These are phyloP conservation scores for Helarctos malayanus DNA, from an alignment of 2,797 vertebrate species.

Conservation along the genomic window DNA sequence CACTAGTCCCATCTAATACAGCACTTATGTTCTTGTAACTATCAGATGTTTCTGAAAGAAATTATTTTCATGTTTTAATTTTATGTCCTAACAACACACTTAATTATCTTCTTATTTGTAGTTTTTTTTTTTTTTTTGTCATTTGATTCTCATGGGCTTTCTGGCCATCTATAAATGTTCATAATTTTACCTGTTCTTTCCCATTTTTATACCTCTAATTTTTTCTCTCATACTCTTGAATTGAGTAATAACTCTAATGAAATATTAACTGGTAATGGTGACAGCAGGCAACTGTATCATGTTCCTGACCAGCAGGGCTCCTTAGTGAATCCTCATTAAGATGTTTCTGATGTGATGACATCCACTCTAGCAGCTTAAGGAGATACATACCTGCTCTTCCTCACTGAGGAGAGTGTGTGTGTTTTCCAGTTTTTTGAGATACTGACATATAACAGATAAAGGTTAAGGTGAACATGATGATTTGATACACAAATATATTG, in stretches of 20 bases:
- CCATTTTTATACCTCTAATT: neutral
- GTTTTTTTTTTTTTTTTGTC: neutral
- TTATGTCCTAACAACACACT: neutral
- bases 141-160: slow-evolving; percentile 7
- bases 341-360: neutral
- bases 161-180: neutral
- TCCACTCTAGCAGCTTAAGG: neutral
- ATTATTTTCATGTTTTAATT: neutral
- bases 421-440: neutral
- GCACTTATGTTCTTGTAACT: neutral
- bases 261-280: neutral
- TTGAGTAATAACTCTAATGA: neutral
- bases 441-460: neutral
- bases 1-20: neutral
- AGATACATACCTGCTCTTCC: neutral
- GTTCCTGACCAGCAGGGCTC: neutral
- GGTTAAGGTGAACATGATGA: neutral
- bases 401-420: neutral
- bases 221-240: neutral
- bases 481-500: neutral
- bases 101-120: slow-evolving; percentile 2
- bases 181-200: neutral
- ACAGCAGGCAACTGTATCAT: neutral
- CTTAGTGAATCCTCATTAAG: neutral
- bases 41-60: neutral